A percentile compares a stretch with the other conserved stretches of the same genome.
phyloP scores from a whole-genome alignment of 2,113 vertebrate genomes.

The Okapia johnstoni region DNA sequence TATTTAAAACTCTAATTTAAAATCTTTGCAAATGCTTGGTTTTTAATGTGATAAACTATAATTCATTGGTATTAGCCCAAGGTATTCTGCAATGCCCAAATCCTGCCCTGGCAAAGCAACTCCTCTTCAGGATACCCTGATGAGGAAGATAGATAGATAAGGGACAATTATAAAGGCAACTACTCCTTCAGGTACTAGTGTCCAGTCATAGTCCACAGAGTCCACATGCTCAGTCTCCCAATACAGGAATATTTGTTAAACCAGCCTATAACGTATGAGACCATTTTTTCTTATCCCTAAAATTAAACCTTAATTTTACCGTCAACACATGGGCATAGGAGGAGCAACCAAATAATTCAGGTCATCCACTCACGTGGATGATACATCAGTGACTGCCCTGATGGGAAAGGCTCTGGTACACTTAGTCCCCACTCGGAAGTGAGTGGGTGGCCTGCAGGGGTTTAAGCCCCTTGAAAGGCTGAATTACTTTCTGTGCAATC shows the following conservation, averaged over 20 bases:
- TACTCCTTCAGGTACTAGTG: background rate
- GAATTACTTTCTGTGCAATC: background rate
- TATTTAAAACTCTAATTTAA: constrained; percentile 58
- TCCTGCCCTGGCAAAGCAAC: background rate
- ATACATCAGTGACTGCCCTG: background rate
- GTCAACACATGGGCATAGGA: background rate
- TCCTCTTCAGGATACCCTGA: background rate
- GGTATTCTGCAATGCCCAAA: background rate
- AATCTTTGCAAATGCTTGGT: constrained; percentile 15
- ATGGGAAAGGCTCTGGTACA: background rate
- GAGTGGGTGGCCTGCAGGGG: background rate
- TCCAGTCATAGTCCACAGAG: background rate
- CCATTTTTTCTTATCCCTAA: background rate
- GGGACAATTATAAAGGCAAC: background rate
- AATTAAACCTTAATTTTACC: background rate
- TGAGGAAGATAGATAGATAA: background rate
- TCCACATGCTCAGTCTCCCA: background rate
- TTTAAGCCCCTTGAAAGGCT: background rate
- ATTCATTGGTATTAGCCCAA: background rate
- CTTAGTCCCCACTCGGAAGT: accelerated
- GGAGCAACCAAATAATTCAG: background rate
- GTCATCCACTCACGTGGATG: background rate
- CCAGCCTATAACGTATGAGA: background rate
- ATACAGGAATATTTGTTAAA: background rate
- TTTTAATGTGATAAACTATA: background rate